These are phyloP conservation scores for Lasioglossum albipes DNA, from an alignment of 1,140 invertebrate species.

Conservation along the genomic window DNA sequence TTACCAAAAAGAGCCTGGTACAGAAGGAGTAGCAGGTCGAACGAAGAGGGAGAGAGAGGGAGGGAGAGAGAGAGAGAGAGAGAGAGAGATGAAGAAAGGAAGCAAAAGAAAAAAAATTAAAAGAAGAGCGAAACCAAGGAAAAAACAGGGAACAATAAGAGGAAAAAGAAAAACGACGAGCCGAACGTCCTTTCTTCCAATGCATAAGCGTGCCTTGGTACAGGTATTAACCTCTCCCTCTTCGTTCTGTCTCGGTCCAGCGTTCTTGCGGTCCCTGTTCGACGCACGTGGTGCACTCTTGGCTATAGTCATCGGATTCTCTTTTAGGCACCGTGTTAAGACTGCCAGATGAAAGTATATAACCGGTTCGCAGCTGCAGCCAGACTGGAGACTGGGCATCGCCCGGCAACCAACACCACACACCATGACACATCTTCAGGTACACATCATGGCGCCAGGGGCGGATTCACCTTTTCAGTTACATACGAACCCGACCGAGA, in stretches of 20 bases:
- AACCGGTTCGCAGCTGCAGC: slow-evolving; percentile 77
- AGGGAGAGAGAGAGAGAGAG: too few species aligned
- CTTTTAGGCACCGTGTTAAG: slow-evolving; percentile 74
- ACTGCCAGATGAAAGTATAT: slow-evolving; percentile 72
- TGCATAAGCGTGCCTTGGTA: slow-evolving; percentile 66
- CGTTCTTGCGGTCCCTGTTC: slow-evolving; percentile 16
- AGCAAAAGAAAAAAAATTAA: not conserved
- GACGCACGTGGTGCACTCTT: slow-evolving; percentile 24
- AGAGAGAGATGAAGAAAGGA: too few species aligned
- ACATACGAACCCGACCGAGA: slow-evolving; percentile 4
- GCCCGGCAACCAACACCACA: slow-evolving; percentile 60
- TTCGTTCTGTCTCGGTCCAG: not conserved
- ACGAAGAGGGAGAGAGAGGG: too few species aligned
- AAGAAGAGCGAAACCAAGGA: too few species aligned
- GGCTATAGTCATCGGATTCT: slow-evolving; percentile 68
- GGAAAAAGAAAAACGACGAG: slow-evolving; percentile 14
- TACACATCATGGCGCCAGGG: slow-evolving; percentile 64
- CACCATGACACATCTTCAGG: slow-evolving; percentile 54
- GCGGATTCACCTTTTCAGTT: slow-evolving; percentile 54
- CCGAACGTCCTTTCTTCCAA: slow-evolving; percentile 61
- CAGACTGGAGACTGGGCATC: slow-evolving; percentile 66
- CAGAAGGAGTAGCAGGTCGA: too few species aligned
- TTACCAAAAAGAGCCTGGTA: too few species aligned
- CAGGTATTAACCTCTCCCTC: slow-evolving; percentile 63
- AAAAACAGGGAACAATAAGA: too few species aligned